Percentiles rank a stretch among this genome's conserved stretches.
Evolutionary conservation across 2,113 vertebrate species (phyloP).

Genomic region (Nestor notabilis): DNA sequence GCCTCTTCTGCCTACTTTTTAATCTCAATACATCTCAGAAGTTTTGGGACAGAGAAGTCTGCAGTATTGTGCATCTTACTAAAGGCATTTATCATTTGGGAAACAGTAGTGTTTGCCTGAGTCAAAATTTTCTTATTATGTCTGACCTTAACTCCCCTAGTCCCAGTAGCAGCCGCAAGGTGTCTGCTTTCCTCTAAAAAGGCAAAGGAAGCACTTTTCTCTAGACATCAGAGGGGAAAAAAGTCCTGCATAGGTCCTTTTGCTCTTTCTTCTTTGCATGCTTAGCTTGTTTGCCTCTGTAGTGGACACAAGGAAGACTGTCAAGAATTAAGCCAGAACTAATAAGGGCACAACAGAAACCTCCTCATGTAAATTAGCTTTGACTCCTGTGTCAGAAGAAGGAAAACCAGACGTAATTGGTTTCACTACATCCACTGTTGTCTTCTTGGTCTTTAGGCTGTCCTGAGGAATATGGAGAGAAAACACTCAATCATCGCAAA

Average conservation of each 20-base stretch:
- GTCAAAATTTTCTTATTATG: background rate
- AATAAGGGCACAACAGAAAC: background rate
- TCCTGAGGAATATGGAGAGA: background rate
- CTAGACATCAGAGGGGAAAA: background rate
- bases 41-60: background rate
- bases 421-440: background rate
- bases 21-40: background rate
- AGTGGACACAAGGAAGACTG: background rate
- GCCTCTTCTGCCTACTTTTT: background rate
- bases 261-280: background rate
- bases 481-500: background rate
- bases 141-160: background rate
- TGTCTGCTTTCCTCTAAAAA: slow-evolving; percentile 15
- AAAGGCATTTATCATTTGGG: background rate
- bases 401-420: background rate
- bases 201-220: background rate
- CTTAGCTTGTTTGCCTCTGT: background rate
- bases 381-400: background rate
- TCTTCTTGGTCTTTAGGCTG: background rate
- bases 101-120: background rate
- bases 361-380: background rate
- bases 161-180: background rate
- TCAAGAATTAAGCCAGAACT: background rate
- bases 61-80: background rate
- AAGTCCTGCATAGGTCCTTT: background rate